Evolutionary conservation across 30 jellyfish, hydroid and myxozoan species (phyloP), one percentile per base, ranked within the genome.

Genomic region (Haliclystus octoradiatus): DNA sequence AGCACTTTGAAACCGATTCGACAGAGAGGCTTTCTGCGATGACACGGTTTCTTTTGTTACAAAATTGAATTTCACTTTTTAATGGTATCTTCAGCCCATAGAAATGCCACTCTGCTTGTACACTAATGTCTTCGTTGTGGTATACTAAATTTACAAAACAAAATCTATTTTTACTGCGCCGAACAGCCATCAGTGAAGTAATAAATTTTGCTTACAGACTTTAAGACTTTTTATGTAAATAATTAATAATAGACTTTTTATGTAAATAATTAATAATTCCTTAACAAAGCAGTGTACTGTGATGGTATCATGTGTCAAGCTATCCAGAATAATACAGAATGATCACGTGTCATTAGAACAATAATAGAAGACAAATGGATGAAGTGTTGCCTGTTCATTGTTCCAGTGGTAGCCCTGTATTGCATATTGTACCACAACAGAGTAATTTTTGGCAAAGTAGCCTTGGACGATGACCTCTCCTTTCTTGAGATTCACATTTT

Each of bases 51-150:
- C n/a, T n/a, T n/a, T n/a, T n/a, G n/a, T n/a, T n/a, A n/a, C n/a
- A n/a, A n/a, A n/a, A n/a, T n/a, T n/a, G n/a, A n/a, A n/a, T n/a
- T n/a, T n/a, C n/a, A n/a, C n/a, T n/a, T n/a, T n/a, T n/a, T n/a
- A n/a, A n/a, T n/a, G n/a, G n/a, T n/a, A n/a, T n/a, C n/a, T n/a
- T n/a, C n/a, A n/a, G n/a, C n/a, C n/a, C n/a, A n/a, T n/a, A 67
- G 35, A 23, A 67, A 70, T 67, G 29, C 77, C 77, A 67, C 34
- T 67, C 77, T n/a, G 1, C 77, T 29, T 67, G 33, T 1, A 67
- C 0, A 47, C 25, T 23, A 67, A 67, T 31, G 5, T 67, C 77
- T 34, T 47, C 35, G 0, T 1, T 47, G 22, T 15, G 33, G 22
- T 67, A 31, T 26, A 7, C 22, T 32, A 29, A 47, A 34, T 67